Evolutionary conservation across 2,888 invertebrate species (phyloP), one percentile per base, ranked within the genome.

Genomic region (Steinernema scapterisci): DNA sequence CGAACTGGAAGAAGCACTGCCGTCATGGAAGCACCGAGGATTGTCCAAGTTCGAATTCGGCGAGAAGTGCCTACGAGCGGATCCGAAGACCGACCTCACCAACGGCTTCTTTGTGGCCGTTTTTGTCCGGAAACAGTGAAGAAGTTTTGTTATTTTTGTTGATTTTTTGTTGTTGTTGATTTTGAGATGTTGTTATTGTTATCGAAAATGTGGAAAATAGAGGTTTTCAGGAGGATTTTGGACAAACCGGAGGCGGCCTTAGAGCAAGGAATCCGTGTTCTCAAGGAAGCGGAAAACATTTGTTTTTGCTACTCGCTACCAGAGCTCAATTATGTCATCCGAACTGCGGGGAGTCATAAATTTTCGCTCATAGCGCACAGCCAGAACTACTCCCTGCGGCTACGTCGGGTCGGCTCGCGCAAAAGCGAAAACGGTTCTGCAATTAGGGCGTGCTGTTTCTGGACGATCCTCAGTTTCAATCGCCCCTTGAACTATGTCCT

Each of bases 31-130:
- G 45, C 81, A 77, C 78, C 81, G 87, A 6, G 88, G 88, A 27
- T 52, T 77, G 13, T 71, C 63, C 0, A 72, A 81, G 19, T 87
- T 85, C 76, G 84, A 85, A 43, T 85, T 87, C 78, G 87, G 87
- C 23, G 46, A 31, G 6, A 91, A 91, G 78, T 95, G 95, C 87
- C 87, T 97, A 51, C 93, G 95, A 86, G 91, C 94, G 0, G 91
- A 90, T 80, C 92, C 93, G 0, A 91, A 93, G 5, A 89, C 90
- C 0, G 95, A 95, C 89, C 89, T 84, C 13, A 94, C 95, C 0
- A 95, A 93, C 88, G 97, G 97, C 1, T 97, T 99, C 89, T 99
- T 99, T 89, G 91, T 97, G 45, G 95, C 97, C 0, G 91, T 95
- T 72, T 92, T 97, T 83, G 93, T 88, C 77, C 79, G 82, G 73